A percentile compares a stretch with the other conserved stretches of the same genome.
phyloP scores from a whole-genome alignment of 2,797 vertebrate genomes.

The Miichthys miiuy region DNA sequence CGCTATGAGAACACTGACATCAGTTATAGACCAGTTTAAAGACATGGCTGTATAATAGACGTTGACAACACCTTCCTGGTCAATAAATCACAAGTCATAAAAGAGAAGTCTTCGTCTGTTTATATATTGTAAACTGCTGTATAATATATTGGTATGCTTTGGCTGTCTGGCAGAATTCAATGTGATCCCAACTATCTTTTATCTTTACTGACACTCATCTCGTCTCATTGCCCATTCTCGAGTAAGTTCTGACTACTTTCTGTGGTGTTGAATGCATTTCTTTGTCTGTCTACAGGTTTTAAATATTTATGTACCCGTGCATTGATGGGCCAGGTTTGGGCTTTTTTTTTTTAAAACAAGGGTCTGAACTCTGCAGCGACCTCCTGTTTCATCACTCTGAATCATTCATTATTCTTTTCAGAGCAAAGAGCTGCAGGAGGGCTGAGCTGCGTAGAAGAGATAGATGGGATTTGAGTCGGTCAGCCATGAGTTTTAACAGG shows the following conservation, averaged over 20 bases:
- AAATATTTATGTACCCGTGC: constrained; percentile 30
- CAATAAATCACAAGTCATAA: neutral
- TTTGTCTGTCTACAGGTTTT: constrained; percentile 27
- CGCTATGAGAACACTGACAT: neutral
- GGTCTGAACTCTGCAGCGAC: constrained; percentile 49
- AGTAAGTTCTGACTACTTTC: neutral
- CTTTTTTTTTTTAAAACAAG: constrained; percentile 44
- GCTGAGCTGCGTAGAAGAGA: constrained; percentile 22
- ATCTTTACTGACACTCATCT: constrained; percentile 7
- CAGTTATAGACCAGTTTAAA: neutral
- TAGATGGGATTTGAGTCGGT: constrained; percentile 36
- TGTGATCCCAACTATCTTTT: constrained; percentile 19
- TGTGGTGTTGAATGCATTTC: constrained; percentile 2
- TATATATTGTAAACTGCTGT: too few relatives aligned
- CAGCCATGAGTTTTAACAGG: constrained; percentile 42
- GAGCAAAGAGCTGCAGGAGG: constrained; percentile 43
- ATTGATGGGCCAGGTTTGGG: constrained; percentile 10
- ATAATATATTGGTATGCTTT: neutral
- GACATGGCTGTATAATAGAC: neutral
- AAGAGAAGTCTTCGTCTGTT: neutral
- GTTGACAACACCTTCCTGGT: neutral
- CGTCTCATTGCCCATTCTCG: constrained; percentile 5
- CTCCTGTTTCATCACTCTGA: constrained; percentile 64
- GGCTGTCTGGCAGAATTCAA: neutral
- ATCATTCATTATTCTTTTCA: constrained; percentile 66